Conservation (phyloP, 2,797 vertebrate species). For the Cuniculus paca region DNA sequence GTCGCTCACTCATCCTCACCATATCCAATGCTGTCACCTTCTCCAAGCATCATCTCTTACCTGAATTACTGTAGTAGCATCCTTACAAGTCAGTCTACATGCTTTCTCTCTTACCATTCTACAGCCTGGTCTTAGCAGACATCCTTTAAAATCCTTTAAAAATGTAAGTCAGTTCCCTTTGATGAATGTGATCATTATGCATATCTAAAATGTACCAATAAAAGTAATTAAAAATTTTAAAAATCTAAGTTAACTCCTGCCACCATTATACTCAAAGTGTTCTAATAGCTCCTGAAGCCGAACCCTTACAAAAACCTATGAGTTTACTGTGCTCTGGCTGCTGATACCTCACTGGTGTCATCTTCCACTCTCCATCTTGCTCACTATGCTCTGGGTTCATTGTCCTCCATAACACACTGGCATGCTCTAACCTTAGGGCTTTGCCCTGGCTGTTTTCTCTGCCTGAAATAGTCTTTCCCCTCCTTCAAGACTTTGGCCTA, state of each 20-base stretch:
- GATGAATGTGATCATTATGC: not conserved
- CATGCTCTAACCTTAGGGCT: not conserved
- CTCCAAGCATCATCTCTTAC: not conserved
- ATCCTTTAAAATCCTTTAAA: not conserved
- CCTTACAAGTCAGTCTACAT: not conserved
- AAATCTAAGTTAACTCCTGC: not conserved
- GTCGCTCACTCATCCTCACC: not conserved
- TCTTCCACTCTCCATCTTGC: not conserved
- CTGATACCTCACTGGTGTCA: not conserved
- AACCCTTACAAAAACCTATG: not conserved
- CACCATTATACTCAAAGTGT: not conserved
- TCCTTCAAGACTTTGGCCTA: not conserved
- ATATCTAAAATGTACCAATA: not conserved
- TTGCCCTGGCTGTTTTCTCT: not conserved
- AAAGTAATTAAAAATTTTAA: not conserved
- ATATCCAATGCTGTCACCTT: no score
- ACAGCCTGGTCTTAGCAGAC: not conserved
- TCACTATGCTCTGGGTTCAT: not conserved
- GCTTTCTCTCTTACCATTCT: not conserved
- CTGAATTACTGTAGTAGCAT: not conserved
- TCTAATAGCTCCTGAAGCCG: not conserved
- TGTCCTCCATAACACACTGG: not conserved
- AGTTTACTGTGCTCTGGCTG: not conserved
- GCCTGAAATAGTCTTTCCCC: not conserved
- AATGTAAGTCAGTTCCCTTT: not conserved